Percentiles rank a stretch among this genome's conserved stretches.
These are phyloP conservation scores for Lithophane socia DNA, from an alignment of 2,888 invertebrate genomes.

Conservation along the genomic window DNA sequence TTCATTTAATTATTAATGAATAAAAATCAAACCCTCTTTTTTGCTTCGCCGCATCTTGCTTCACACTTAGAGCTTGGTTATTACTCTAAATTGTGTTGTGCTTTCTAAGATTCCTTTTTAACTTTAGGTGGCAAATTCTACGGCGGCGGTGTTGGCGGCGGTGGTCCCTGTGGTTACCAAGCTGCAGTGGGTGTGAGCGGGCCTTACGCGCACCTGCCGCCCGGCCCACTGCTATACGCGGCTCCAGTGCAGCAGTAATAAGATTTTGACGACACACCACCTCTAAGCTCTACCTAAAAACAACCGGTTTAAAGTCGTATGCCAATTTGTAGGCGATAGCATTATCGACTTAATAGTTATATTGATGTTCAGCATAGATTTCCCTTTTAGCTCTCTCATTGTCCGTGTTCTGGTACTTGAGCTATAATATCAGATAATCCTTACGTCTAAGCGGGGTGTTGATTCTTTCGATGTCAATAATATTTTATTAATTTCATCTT, in stretches of 20 bases:
- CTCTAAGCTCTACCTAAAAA: conserved; percentile 56
- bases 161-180: conserved; percentile 92
- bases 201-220: conserved; percentile 91
- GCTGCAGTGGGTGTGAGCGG: conserved; percentile 91
- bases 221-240: conserved; percentile 90
- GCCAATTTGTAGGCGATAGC: conserved; percentile 62
- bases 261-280: conserved; percentile 56
- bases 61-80: neutral
- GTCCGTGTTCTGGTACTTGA: conserved; percentile 72
- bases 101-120: neutral
- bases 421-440: conserved; percentile 68
- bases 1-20: neutral
- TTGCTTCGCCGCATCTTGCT: neutral
- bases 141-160: conserved; percentile 92
- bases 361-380: conserved; percentile 66
- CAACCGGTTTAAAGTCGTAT: conserved; percentile 54
- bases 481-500: conserved; percentile 76
- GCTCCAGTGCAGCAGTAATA: conserved; percentile 94
- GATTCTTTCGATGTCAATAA: conserved; percentile 71
- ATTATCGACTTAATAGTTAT: conserved; percentile 58
- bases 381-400: conserved; percentile 67
- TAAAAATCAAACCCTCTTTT: neutral
- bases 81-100: neutral
- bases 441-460: conserved; percentile 69
- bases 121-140: conserved; percentile 93